These are phyloP conservation scores for Cebidichthys violaceus DNA, from an alignment of 2,113 vertebrate species.

Conservation along the genomic window DNA sequence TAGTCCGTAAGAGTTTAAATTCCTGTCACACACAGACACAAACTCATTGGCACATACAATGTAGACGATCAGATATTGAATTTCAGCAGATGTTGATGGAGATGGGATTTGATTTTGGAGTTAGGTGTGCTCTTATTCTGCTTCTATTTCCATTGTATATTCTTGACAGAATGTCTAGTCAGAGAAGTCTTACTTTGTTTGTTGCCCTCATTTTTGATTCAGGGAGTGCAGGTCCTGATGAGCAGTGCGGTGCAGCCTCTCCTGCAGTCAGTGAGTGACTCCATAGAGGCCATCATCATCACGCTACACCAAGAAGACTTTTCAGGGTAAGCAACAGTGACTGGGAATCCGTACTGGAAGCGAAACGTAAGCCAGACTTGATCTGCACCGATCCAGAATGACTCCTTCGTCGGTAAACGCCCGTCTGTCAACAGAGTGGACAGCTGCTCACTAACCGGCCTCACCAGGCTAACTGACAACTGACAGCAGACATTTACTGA, in stretches of 20 bases:
- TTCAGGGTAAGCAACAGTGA: conserved; percentile 82
- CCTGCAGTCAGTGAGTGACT: conserved; percentile 93
- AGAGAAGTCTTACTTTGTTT: neutral
- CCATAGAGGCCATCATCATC: conserved; percentile 97
- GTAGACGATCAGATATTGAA: neutral
- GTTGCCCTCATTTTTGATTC: neutral
- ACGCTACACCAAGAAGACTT: conserved; percentile 98
- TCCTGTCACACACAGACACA: neutral
- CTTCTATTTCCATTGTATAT: neutral
- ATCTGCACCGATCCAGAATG: neutral
- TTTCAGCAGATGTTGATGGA: neutral
- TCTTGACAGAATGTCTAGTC: neutral
- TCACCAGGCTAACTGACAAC: too few species aligned
- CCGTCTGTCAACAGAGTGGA: too few species aligned
- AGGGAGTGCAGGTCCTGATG: conserved; percentile 92
- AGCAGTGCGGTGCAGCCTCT: conserved; percentile 92
- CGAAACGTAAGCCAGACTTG: neutral
- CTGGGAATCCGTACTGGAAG: neutral
- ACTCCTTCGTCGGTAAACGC: neutral
- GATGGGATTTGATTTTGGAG: neutral
- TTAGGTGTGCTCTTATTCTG: neutral
- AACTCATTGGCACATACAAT: neutral
- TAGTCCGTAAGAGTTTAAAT: too few species aligned
- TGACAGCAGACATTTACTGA: too few species aligned
- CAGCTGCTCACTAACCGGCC: neutral